Conservation (phyloP, 1,140 invertebrate species). For the Drosophila parabipectinata region DNA sequence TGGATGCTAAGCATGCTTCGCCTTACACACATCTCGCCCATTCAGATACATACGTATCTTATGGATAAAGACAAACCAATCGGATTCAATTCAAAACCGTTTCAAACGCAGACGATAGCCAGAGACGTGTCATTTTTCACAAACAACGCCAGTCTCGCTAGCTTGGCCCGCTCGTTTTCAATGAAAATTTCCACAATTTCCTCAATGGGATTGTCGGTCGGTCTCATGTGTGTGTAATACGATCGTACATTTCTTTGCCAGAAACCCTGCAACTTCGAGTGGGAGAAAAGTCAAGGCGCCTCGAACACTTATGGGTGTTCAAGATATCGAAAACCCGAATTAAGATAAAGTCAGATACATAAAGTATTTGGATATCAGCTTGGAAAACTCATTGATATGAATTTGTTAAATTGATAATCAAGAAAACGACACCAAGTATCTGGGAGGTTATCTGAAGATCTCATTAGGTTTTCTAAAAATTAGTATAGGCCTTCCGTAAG, state of each 20-base stretch:
- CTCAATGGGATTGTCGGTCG: constrained; percentile 56
- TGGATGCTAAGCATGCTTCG: background rate
- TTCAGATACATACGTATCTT: background rate
- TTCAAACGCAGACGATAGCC: constrained; percentile 31
- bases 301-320: constrained; percentile 31
- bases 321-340: constrained; percentile 72
- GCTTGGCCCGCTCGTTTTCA: constrained; percentile 57
- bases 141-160: constrained; percentile 53
- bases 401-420: constrained; percentile 26
- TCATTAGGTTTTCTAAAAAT: background rate
- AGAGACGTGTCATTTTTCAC: constrained; percentile 75
- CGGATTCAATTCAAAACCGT: background rate
- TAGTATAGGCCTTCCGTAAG: background rate
- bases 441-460: background rate
- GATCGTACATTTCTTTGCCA: constrained; percentile 65
- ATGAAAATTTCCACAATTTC: constrained; percentile 68
- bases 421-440: background rate
- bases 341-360: constrained; percentile 63
- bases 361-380: constrained; percentile 1
- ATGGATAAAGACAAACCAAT: background rate
- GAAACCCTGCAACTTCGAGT: constrained; percentile 69
- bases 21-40: constrained; percentile 2
- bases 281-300: constrained; percentile 49
- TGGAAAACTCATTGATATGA: constrained; percentile 16
- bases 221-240: constrained; percentile 56